Conservation (phyloP, 2,888 invertebrate species). For the Ichneumoninae sp. region DNA sequence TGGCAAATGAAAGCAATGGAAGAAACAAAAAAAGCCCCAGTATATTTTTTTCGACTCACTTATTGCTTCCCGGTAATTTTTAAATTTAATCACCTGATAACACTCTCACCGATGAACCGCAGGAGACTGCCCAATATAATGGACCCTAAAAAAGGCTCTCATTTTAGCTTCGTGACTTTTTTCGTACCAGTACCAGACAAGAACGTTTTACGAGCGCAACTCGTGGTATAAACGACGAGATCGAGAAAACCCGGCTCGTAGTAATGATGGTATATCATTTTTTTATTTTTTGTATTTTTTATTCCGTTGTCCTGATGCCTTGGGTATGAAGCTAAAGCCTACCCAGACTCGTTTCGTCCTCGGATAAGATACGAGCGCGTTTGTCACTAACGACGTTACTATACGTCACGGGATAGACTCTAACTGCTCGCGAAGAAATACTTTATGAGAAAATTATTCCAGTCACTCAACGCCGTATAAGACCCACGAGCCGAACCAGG, state of each 20-base stretch:
- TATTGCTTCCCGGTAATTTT: not conserved
- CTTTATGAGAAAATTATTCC: slow-evolving; percentile 42
- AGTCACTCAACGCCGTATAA: slow-evolving; percentile 58
- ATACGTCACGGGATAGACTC: slow-evolving; percentile 1
- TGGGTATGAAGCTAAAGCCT: slow-evolving; percentile 20
- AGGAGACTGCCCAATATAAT: not conserved
- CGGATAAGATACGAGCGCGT: slow-evolving; percentile 34
- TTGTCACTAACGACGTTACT: slow-evolving; percentile 42
- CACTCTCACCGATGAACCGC: not conserved
- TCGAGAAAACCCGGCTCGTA: slow-evolving; percentile 13
- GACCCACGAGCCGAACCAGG: slow-evolving; percentile 35
- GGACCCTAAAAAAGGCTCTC: not conserved
- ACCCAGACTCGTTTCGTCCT: slow-evolving; percentile 36
- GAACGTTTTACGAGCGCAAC: slow-evolving; percentile 7
- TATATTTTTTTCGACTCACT: not conserved
- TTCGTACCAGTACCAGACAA: not conserved
- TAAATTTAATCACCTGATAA: not conserved
- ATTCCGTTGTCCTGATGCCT: slow-evolving; percentile 12
- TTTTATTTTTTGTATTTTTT: not conserved
- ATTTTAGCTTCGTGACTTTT: not conserved
- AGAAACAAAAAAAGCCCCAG: not conserved
- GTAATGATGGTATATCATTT: slow-evolving; percentile 21
- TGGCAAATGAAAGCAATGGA: not conserved
- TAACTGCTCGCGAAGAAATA: slow-evolving; percentile 24
- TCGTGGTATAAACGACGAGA: slow-evolving; percentile 39